Percentiles rank a stretch among this genome's conserved stretches.
These are phyloP conservation scores for Eleginops maclovinus DNA, from an alignment of 2,113 vertebrate species.

Conservation along the genomic window DNA sequence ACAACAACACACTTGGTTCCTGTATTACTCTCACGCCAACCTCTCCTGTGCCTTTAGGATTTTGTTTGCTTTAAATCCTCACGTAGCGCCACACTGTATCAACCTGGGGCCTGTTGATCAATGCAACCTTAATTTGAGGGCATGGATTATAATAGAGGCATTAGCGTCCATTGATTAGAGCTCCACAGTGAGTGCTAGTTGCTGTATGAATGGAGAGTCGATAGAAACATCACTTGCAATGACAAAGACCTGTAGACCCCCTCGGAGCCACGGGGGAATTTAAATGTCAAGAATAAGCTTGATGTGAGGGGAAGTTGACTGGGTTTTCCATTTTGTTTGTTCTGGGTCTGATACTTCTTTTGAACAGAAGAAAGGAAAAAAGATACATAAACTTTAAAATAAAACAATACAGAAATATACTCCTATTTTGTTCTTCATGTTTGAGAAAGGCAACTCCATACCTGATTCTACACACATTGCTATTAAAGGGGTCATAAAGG, in stretches of 20 bases:
- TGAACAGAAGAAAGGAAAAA: neutral
- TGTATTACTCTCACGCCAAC: constrained; percentile 15
- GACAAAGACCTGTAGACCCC: constrained; percentile 66
- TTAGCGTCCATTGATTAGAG: constrained; percentile 78
- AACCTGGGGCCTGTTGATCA: constrained; percentile 70
- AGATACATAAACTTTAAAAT: neutral
- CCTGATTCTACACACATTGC: too few relatives aligned
- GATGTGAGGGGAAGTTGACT: constrained; percentile 21
- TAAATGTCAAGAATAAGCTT: constrained; percentile 70
- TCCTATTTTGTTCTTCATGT: too few relatives aligned
- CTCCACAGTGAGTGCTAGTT: constrained; percentile 44
- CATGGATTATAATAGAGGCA: constrained; percentile 82
- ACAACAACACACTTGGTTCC: neutral
- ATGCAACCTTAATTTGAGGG: constrained; percentile 78
- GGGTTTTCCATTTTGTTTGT: constrained; percentile 9
- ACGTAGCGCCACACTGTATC: constrained; percentile 42
- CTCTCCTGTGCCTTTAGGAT: constrained; percentile 2
- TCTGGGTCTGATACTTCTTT: neutral
- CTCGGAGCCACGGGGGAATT: constrained; percentile 34
- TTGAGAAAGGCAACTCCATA: too few relatives aligned
- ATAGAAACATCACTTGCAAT: constrained; percentile 73
- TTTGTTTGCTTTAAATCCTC: constrained; percentile 44
- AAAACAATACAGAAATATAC: neutral
- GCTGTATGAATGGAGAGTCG: constrained; percentile 69
- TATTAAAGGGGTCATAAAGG: too few relatives aligned